Base-by-base conservation (phyloP, 1,140 invertebrate genomes). In the Drosophila leontia region DNA sequence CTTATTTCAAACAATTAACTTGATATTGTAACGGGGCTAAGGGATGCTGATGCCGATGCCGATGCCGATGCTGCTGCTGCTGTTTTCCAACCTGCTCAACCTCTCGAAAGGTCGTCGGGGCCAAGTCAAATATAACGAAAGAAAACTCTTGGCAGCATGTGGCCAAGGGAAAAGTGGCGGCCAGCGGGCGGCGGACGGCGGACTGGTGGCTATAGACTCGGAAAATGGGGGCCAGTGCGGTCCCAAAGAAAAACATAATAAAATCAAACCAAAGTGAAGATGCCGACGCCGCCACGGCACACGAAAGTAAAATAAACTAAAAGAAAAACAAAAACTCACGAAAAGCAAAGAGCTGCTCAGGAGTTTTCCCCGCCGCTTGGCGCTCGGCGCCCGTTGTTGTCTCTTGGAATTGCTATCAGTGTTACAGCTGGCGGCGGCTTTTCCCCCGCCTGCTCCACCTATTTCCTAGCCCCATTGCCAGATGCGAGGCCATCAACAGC, bases 1-100 rank as follows among this genome's bases (percentile, higher is more conserved):
- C 85, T 88, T 88, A 88, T 88, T 88, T 88, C 85, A 90, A 88
- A 88, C 85, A 88, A 88, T 88, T 88, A 88, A 88, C 86, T 88
- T 90, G 85, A 88, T 88, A 88, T 88, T 88, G 85, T 91, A 90
- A 90, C 85, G 67, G 65, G 77, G 75, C 79, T 63, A 75, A 68
- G 74, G 48, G 80, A 70, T 77, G 75, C 47, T 70, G 51, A 39
- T 56, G 51, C 75, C 67, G 69, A 59, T 63, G 60, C 61, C 71
- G 47, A n/a, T 15, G 51, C 62, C 50, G 50, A 69, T 76, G 67
- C 55, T 69, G 57, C 34, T 13, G 23, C 61, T 82, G 50, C 19
- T 23, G 53, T 68, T 64, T 65, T 41, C 9, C 65, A 56, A 59
- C 39, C 44, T 42, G 58, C 64, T n/a, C 59, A 71, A 65, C 51